Evolutionary conservation across 1,140 invertebrate genomes (phyloP).

Genomic region (Drosophila sucinea): DNA sequence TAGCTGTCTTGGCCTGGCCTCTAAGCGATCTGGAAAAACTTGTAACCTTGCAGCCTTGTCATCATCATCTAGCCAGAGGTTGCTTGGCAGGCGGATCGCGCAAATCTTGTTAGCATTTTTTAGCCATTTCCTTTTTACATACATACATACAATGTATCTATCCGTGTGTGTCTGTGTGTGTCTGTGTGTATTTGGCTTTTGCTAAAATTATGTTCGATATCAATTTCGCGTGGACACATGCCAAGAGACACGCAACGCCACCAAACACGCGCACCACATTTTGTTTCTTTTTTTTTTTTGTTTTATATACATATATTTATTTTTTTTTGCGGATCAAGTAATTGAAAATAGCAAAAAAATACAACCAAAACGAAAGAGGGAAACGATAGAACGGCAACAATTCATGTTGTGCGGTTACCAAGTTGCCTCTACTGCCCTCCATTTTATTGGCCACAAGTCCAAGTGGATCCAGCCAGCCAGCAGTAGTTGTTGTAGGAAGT

Average conservation of each 20-base stretch:
- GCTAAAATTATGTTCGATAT: conserved; percentile 78
- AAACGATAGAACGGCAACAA: conserved; percentile 11
- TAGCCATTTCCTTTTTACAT: conserved; percentile 73
- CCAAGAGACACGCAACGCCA: conserved; percentile 79
- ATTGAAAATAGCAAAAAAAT: conserved; percentile 12
- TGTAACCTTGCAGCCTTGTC: conserved; percentile 81
- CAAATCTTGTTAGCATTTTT: conserved; percentile 81
- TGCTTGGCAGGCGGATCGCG: conserved; percentile 61
- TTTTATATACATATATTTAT: not conserved
- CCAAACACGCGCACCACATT: conserved; percentile 78
- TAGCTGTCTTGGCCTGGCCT: not conserved
- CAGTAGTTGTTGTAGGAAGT: conserved; percentile 6
- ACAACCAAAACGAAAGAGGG: conserved; percentile 38
- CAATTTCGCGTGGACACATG: conserved; percentile 81
- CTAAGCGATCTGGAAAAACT: conserved; percentile 74
- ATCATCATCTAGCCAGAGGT: conserved; percentile 59
- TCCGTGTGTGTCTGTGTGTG: conserved; percentile 9
- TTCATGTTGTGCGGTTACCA: conserved; percentile 17
- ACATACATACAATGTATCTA: conserved; percentile 17
- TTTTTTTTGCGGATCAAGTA: conserved; percentile 9
- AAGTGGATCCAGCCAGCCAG: conserved; percentile 26
- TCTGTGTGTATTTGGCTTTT: conserved; percentile 45
- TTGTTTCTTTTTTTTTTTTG: conserved; percentile 20
- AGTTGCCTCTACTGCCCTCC: conserved; percentile 52
- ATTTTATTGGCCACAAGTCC: conserved; percentile 23